A percentile compares a stretch with the other conserved stretches of the same genome.
Evolutionary conservation across 2,888 invertebrate genomes (phyloP).

Genomic region (Thumatha senex): DNA sequence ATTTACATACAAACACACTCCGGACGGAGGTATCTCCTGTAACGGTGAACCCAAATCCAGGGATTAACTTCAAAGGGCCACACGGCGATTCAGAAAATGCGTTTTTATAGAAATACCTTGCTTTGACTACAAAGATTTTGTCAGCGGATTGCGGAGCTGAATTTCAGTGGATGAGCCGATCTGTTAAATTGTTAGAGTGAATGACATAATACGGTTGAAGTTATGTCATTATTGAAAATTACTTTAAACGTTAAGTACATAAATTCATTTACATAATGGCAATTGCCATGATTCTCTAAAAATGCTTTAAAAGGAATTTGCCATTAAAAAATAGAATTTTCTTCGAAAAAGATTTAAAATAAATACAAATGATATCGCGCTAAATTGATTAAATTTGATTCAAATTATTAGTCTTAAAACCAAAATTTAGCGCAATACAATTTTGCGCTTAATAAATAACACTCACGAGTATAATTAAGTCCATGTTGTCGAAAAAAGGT

Average conservation of each 20-base stretch:
- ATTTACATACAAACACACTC: constrained; percentile 52
- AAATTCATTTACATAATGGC: constrained; percentile 21
- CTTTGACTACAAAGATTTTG: constrained; percentile 71
- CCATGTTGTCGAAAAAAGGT: too few relatives aligned
- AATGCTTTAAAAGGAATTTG: constrained; percentile 8
- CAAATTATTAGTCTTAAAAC: too few relatives aligned
- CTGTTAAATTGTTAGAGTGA: constrained; percentile 44
- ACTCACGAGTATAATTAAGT: too few relatives aligned
- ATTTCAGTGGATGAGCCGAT: constrained; percentile 57
- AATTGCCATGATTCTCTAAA: constrained; percentile 26
- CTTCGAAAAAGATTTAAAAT: too few relatives aligned
- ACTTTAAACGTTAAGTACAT: constrained; percentile 36
- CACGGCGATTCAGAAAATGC: constrained; percentile 73
- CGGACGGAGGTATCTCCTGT: constrained; percentile 43
- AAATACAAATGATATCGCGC: too few relatives aligned
- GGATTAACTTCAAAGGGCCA: constrained; percentile 78
- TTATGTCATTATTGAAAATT: constrained; percentile 44
- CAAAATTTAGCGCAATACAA: too few relatives aligned
- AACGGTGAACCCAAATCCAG: constrained; percentile 60
- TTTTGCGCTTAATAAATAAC: too few relatives aligned
- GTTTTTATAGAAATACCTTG: constrained; percentile 76
- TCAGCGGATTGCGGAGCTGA: constrained; percentile 64
- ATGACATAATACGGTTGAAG: constrained; percentile 34
- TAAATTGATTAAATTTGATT: too few relatives aligned
- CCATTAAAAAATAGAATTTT: constrained; percentile 29